Evolutionary conservation across 2,113 vertebrate genomes (phyloP), one percentile per base, ranked within the genome.

Genomic region (Phrynosoma platyrhinos): DNA sequence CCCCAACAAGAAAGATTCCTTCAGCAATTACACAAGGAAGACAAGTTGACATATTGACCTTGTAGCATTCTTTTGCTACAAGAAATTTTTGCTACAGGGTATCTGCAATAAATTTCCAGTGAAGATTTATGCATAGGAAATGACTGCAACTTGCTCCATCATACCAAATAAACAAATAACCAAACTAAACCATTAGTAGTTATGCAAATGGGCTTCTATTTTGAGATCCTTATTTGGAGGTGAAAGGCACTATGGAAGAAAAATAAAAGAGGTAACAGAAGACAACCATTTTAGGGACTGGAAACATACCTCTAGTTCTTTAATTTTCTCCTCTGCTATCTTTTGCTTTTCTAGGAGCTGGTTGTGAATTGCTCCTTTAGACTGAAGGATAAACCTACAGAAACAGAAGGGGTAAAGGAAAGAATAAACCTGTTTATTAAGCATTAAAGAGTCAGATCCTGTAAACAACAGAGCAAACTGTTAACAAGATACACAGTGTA

Each of bases 241-340:
- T 7, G 5, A 81, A 62, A 88, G 72, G 6, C 13, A 88, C 0
- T 32, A 86, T 27, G 23, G 0, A 82, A 88, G n/a, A 36, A 88
- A 30, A 64, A 53, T 18, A 76, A 81, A 77, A 27, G 53, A 87
- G 30, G 9, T 0, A 85, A 62, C 9, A 42, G 42, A 64, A 79
- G 6, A 83, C 30, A 23, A 81, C 5, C 82, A 82, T 53, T 6
- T 1, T 77, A 81, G 86, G 20, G 27, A 18, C 25, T 86, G 72
- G 42, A 93, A 90, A 93, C 96, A 93, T 96, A 99, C 99, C 98
- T 99, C 98, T 23, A 99, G 95, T 91, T 99, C 99, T 89, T 98
- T 98, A 90, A 99, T 98, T 94, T 99, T 99, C 95, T 99, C 98
- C 89, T 99, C 98, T 0, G 98, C 98, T n/a, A 98, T 97, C 92